Percentiles rank a stretch among this genome's conserved stretches.
These are phyloP conservation scores for Sapayoa aenigma DNA, from an alignment of 2,113 vertebrate species.

Conservation along the genomic window DNA sequence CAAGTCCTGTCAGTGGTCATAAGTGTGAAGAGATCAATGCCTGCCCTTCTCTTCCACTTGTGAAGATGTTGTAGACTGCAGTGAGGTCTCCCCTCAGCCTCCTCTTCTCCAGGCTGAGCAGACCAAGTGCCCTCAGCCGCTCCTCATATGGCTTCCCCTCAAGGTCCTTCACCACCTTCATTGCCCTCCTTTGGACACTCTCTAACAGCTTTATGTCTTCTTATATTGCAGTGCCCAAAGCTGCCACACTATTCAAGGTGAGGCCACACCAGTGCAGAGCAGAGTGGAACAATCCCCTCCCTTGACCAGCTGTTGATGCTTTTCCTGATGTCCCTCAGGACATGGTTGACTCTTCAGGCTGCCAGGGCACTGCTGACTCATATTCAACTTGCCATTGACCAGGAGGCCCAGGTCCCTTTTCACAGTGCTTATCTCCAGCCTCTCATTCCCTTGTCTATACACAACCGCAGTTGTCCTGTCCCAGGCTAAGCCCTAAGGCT, in stretches of 20 bases:
- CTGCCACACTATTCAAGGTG: neutral
- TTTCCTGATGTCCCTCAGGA: neutral
- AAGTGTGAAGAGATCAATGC: neutral
- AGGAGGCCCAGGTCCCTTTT: neutral
- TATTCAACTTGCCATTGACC: rapidly evolving
- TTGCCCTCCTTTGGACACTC: neutral
- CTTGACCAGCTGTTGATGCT: rapidly evolving
- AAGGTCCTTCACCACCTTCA: neutral
- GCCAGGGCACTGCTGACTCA: neutral
- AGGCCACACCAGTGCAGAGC: neutral
- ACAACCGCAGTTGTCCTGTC: neutral
- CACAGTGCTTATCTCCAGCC: neutral
- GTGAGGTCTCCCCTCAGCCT: neutral
- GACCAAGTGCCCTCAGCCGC: neutral
- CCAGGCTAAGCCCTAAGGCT: neutral
- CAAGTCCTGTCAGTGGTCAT: neutral
- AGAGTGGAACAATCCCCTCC: neutral
- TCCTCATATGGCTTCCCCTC: neutral
- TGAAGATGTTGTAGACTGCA: neutral
- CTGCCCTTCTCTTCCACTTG: neutral
- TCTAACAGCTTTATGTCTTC: neutral
- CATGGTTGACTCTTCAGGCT: rapidly evolving
- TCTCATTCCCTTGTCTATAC: neutral
- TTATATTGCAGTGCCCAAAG: rapidly evolving
- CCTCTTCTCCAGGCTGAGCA: neutral